These are phyloP conservation scores for Amorpha juglandis DNA, from an alignment of 2,888 invertebrate species.

Conservation along the genomic window DNA sequence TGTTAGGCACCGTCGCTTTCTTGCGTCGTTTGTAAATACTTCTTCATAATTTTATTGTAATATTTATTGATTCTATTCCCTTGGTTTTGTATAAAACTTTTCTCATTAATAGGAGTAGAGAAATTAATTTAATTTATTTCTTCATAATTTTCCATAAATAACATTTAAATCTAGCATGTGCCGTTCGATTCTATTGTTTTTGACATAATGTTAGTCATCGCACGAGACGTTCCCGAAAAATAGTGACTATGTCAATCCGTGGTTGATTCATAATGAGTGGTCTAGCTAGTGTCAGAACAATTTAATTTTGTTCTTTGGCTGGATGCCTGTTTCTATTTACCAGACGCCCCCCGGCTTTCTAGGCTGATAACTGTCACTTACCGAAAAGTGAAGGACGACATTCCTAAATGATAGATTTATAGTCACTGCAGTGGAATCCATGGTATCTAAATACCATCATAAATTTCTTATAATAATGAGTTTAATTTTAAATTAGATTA, in stretches of 20 bases:
- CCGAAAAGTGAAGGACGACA: not conserved
- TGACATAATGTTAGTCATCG: not conserved
- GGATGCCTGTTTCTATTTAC: conserved; percentile 17
- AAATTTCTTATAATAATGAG: too few relatives aligned
- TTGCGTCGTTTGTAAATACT: conserved; percentile 61
- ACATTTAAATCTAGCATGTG: not conserved
- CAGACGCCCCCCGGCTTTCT: not conserved
- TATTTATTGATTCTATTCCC: conserved; percentile 21
- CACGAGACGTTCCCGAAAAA: not conserved
- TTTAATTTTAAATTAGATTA: too few relatives aligned
- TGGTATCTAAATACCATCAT: too few relatives aligned
- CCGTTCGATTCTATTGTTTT: not conserved
- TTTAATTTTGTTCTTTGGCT: conserved; percentile 13
- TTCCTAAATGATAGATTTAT: not conserved
- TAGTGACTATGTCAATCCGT: not conserved
- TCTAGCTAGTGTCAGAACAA: conserved; percentile 2
- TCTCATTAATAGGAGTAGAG: not conserved
- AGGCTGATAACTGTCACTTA: conserved; percentile 6
- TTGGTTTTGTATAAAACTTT: not conserved
- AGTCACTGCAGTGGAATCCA: not conserved
- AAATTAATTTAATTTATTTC: too few relatives aligned
- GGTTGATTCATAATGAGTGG: conserved; percentile 7
- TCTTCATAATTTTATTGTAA: conserved; percentile 23
- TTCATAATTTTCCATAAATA: too few relatives aligned
- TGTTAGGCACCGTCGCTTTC: conserved; percentile 56